Evolutionary conservation across 2,888 invertebrate species (phyloP).

Genomic region (Thera britannica): DNA sequence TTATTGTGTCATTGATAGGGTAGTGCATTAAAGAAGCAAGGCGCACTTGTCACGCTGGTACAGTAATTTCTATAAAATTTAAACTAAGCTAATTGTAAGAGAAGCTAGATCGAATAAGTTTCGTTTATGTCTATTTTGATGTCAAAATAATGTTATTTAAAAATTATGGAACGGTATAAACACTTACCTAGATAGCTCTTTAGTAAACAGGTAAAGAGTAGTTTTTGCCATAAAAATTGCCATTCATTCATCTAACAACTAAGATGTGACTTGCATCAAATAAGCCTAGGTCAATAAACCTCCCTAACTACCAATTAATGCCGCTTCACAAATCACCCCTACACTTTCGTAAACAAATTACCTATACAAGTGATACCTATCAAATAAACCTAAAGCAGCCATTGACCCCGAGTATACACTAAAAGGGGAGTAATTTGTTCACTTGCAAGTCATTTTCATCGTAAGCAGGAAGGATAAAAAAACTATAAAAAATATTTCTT

Average conservation of each 20-base stretch:
- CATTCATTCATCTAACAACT: neutral
- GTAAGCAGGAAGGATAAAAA: neutral
- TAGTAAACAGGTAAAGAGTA: too few relatives aligned
- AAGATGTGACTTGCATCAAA: conserved; percentile 1
- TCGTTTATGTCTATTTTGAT: too few relatives aligned
- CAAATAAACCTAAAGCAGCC: conserved; percentile 33
- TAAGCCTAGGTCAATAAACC: conserved; percentile 1
- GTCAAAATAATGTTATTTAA: too few relatives aligned
- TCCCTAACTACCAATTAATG: conserved; percentile 11
- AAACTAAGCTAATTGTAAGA: too few relatives aligned
- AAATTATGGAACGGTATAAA: too few relatives aligned
- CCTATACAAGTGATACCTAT: conserved; percentile 30
- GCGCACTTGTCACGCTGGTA: neutral
- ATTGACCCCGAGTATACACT: conserved; percentile 28
- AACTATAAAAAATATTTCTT: neutral
- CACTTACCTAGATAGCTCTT: too few relatives aligned
- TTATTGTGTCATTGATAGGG: conserved; percentile 20
- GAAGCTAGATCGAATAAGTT: too few relatives aligned
- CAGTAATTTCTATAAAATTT: neutral
- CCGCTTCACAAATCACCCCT: conserved; percentile 11
- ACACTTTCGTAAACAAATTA: conserved; percentile 28
- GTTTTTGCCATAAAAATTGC: too few relatives aligned
- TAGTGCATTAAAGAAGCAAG: neutral
- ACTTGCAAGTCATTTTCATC: conserved; percentile 23
- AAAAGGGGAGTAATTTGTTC: conserved; percentile 28